These are phyloP conservation scores for Miltochrista miniata DNA, from an alignment of 2,888 invertebrate genomes.

Conservation along the genomic window DNA sequence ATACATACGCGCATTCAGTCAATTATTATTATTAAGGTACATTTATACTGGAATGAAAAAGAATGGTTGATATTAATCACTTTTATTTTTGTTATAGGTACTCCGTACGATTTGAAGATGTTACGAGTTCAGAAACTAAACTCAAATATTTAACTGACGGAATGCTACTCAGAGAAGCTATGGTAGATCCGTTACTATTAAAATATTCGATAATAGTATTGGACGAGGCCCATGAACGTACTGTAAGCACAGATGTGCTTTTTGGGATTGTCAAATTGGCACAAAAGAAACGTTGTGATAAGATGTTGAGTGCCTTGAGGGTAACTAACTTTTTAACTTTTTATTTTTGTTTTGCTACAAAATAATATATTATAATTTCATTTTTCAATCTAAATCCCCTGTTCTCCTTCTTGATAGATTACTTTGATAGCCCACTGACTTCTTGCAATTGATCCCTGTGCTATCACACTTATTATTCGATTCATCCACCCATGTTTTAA, in stretches of 20 bases:
- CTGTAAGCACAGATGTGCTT: constrained; percentile 96
- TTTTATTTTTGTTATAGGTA: constrained; percentile 77
- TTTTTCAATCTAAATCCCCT: too few relatives aligned
- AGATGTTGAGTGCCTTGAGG: constrained; percentile 86
- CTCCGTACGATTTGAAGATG: constrained; percentile 96
- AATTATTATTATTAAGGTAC: too few relatives aligned
- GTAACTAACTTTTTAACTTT: constrained; percentile 53
- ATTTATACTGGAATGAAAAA: too few relatives aligned
- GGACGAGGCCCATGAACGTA: constrained; percentile 98
- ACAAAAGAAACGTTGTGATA: constrained; percentile 87
- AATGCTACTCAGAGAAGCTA: constrained; percentile 95
- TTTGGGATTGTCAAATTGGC: constrained; percentile 96
- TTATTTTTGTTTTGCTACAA: too few relatives aligned
- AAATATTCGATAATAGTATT: constrained; percentile 93
- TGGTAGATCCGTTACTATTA: constrained; percentile 88
- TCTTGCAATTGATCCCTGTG: too few relatives aligned
- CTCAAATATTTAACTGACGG: constrained; percentile 98
- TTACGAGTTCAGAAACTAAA: constrained; percentile 90
- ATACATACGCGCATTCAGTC: too few relatives aligned
- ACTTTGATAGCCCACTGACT: too few relatives aligned
- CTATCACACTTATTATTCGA: too few relatives aligned
- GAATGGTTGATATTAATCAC: too few relatives aligned
- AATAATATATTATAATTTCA: too few relatives aligned
- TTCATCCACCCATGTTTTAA: too few relatives aligned
- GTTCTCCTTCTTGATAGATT: too few relatives aligned